Percentiles rank a stretch among this genome's conserved stretches.
phyloP scores from a whole-genome alignment of 2,797 vertebrate genomes.

The Knipowitschia caucasica region DNA sequence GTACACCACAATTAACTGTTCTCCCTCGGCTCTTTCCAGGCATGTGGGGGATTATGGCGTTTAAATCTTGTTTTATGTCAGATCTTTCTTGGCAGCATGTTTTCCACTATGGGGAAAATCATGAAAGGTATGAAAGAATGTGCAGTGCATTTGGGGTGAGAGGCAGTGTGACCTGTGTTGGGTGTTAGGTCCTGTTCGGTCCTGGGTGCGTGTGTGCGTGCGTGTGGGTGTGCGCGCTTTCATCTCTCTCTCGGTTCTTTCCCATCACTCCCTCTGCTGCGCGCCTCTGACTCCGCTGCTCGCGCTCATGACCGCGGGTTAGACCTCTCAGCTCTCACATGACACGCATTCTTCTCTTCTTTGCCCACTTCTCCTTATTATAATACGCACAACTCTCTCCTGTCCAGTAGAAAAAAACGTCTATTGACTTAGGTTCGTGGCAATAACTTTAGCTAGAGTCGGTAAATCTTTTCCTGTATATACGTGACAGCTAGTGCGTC shows the following conservation, averaged over 20 bases:
- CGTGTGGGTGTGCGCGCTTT: slow-evolving; percentile 16
- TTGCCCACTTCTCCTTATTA: too few relatives aligned
- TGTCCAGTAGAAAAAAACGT: background rate
- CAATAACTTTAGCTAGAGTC: too few relatives aligned
- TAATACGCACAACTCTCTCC: background rate
- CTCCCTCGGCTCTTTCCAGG: slow-evolving; percentile 27
- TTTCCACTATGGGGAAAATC: slow-evolving; percentile 43
- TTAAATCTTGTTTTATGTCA: slow-evolving; percentile 54
- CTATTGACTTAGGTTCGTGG: too few relatives aligned
- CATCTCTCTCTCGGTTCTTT: slow-evolving; percentile 17
- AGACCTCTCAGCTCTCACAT: slow-evolving; percentile 17
- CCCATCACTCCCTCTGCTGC: slow-evolving; percentile 1
- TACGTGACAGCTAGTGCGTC: too few relatives aligned
- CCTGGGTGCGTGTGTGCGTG: background rate
- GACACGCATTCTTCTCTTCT: background rate
- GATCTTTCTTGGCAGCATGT: slow-evolving; percentile 42
- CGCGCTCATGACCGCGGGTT: slow-evolving; percentile 31
- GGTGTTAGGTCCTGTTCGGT: too few relatives aligned
- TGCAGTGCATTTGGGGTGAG: slow-evolving; percentile 31
- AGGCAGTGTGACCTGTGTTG: slow-evolving; percentile 23
- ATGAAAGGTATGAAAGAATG: slow-evolving; percentile 53
- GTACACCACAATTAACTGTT: slow-evolving; percentile 52
- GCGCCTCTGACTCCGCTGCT: slow-evolving; percentile 4
- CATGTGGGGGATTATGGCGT: slow-evolving; percentile 58
- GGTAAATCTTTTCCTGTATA: too few relatives aligned